Base-by-base conservation (phyloP, 92 coral and sea anemone species). In the Palythoa grandiflora region DNA sequence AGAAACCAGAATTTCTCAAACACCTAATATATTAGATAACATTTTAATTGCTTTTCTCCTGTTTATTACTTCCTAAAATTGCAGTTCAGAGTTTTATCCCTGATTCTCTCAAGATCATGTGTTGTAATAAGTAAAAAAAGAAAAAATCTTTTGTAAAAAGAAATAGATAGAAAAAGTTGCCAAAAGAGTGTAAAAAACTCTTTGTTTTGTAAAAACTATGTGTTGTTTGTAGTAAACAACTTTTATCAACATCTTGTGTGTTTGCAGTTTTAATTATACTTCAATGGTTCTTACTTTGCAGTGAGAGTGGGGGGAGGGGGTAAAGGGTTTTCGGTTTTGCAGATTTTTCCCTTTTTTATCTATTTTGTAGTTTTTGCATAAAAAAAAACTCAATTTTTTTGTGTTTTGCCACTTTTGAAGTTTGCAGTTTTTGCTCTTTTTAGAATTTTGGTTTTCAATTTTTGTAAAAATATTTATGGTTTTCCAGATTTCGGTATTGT, bases 201-300 rank as follows among this genome's bases (percentile, higher is more conserved):
- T 38, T 80, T n/a, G 85, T 80, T 80, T 80, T 80, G 85, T 80
- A 80, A 55, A 80, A 60, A 80, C 35, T 38, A 35, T 80, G 21
- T 39, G 74, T 68, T 80, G 50, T 80, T 80, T 80, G 74, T 9
- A 80, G 59, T 80, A 80, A 80, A 80, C 71, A 59, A 59, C 50
- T 40, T 80, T 80, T 80, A 20, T 63, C 73, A 80, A 80, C 9
- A 35, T 39, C 63, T 63, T 80, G 73, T 39, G 38, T 39, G 54
- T 40, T 48, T 63, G 73, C 9, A 3, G 15, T 44, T 59, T 2
- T 60, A 60, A 36, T 63, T 3, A 63, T n/a, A 16, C 14, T 55
- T 55, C 14, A 55, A 55, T 55, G 61, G 50, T 8, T 0, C 50
- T 44, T 44, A 44, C 50, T 44, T 44, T 44, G 7, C 7, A 44